Percentiles rank a stretch among this genome's conserved stretches.
These are phyloP conservation scores for Watsonalla binaria DNA, from an alignment of 2,888 invertebrate genomes.

Conservation along the genomic window DNA sequence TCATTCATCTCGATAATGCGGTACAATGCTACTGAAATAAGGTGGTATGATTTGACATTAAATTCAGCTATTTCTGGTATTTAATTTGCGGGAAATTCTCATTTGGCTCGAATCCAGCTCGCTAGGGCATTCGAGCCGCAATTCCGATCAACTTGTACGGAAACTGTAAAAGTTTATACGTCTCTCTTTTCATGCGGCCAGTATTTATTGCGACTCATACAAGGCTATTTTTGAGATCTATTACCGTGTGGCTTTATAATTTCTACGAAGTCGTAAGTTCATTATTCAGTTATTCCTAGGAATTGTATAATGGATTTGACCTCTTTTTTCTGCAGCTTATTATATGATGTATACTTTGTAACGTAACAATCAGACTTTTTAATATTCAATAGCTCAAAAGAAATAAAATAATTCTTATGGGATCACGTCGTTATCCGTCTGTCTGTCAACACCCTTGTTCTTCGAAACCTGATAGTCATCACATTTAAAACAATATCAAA, in stretches of 20 bases:
- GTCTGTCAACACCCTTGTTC: no score
- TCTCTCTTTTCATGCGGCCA: slow-evolving; percentile 7
- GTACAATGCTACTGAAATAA: slow-evolving; percentile 4
- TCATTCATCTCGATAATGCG: not conserved
- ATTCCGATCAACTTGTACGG: slow-evolving; percentile 24
- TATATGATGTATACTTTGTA: no score
- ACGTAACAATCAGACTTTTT: no score
- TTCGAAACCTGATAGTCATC: no score
- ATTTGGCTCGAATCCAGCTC: slow-evolving; percentile 38
- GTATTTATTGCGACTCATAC: slow-evolving; percentile 6
- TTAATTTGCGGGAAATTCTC: slow-evolving; percentile 39
- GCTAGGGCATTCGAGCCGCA: slow-evolving; percentile 21
- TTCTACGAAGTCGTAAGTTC: not conserved
- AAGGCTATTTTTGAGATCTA: slow-evolving; percentile 5
- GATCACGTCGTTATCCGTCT: no score
- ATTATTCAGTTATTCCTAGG: no score
- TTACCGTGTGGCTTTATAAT: not conserved
- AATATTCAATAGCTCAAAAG: no score
- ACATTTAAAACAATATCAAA: no score
- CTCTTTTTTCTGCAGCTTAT: no score
- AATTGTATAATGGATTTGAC: no score
- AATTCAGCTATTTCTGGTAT: slow-evolving; percentile 30
- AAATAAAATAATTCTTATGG: no score
- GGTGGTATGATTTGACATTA: slow-evolving; percentile 11
- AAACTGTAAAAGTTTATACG: slow-evolving; percentile 20